These are phyloP conservation scores for Tamias sibiricus DNA, from an alignment of 2,113 vertebrate species.

Conservation along the genomic window DNA sequence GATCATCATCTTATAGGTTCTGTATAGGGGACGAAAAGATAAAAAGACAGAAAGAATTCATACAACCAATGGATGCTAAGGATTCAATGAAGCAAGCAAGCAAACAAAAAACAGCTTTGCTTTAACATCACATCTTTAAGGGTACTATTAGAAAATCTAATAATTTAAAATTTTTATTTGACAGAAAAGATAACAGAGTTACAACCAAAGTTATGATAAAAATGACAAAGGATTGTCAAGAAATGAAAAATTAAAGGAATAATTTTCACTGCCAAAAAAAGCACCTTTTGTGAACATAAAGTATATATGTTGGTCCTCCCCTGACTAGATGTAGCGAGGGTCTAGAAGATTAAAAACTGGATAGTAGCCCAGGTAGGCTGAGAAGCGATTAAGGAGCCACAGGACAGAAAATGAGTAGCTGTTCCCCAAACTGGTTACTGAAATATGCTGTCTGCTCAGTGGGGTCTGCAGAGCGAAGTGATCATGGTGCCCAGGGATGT, in stretches of 20 bases:
- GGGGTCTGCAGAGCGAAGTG: neutral
- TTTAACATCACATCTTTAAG: slow-evolving; percentile 13
- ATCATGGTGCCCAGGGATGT: neutral
- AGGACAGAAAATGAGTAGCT: neutral
- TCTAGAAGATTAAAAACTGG: neutral
- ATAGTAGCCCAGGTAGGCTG: neutral
- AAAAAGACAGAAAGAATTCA: neutral
- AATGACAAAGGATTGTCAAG: neutral
- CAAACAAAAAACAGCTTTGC: slow-evolving; percentile 20
- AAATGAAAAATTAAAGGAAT: slow-evolving; percentile 34
- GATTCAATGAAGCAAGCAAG: slow-evolving; percentile 11
- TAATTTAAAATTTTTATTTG: slow-evolving; percentile 5
- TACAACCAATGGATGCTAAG: neutral
- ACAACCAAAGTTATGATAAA: neutral
- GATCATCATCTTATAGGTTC: slow-evolving; percentile 20
- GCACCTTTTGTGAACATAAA: neutral
- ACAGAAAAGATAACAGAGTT: neutral
- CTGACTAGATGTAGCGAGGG: neutral
- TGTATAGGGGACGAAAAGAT: slow-evolving; percentile 59
- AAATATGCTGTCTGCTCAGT: neutral
- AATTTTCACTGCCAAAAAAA: neutral
- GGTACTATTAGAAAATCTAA: neutral
- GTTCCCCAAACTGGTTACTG: neutral
- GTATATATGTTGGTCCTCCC: neutral
- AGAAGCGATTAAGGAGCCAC: neutral